These are phyloP conservation scores for Dendronephthya gigantea DNA, from an alignment of 64 coral and sea anemone species.

Conservation along the genomic window DNA sequence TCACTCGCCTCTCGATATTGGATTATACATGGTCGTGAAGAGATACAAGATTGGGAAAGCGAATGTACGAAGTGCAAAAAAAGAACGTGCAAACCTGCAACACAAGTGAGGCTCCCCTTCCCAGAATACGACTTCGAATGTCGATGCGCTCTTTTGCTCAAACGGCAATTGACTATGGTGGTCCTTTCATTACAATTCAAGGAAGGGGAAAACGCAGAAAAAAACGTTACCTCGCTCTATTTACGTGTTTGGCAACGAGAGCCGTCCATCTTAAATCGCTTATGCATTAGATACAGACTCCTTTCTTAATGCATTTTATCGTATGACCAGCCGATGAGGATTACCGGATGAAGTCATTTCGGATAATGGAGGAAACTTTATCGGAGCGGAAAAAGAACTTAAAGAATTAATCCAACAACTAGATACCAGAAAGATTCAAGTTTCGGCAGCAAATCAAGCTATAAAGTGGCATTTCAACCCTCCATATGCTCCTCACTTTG, in stretches of 20 bases:
- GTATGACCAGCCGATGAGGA: slow-evolving; percentile 25
- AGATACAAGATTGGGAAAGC: slow-evolving; percentile 44
- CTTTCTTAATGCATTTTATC: slow-evolving; percentile 33
- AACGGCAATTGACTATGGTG: slow-evolving; percentile 20
- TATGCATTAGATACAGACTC: slow-evolving; percentile 23
- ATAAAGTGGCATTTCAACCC: too few species aligned
- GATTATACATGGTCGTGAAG: slow-evolving; percentile 46
- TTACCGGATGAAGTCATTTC: slow-evolving; percentile 16
- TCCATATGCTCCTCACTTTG: too few species aligned
- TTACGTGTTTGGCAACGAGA: slow-evolving; percentile 27
- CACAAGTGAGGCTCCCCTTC: slow-evolving; percentile 21
- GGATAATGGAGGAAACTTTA: slow-evolving; percentile 35
- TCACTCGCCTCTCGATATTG: slow-evolving; percentile 35
- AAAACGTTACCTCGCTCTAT: slow-evolving; percentile 31
- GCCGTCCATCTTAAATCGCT: slow-evolving; percentile 26
- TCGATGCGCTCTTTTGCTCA: neutral
- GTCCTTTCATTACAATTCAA: slow-evolving; percentile 25
- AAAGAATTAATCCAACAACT: slow-evolving; percentile 7
- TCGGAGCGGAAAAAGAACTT: slow-evolving; percentile 11
- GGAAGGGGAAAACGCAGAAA: slow-evolving; percentile 24
- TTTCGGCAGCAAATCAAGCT: neutral
- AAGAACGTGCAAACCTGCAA: slow-evolving; percentile 27
- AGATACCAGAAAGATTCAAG: slow-evolving; percentile 19
- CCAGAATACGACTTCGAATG: neutral
- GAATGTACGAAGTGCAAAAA: slow-evolving; percentile 31